Evolutionary conservation across 2,113 vertebrate genomes (phyloP).

Genomic region (Dicaeum eximium): DNA sequence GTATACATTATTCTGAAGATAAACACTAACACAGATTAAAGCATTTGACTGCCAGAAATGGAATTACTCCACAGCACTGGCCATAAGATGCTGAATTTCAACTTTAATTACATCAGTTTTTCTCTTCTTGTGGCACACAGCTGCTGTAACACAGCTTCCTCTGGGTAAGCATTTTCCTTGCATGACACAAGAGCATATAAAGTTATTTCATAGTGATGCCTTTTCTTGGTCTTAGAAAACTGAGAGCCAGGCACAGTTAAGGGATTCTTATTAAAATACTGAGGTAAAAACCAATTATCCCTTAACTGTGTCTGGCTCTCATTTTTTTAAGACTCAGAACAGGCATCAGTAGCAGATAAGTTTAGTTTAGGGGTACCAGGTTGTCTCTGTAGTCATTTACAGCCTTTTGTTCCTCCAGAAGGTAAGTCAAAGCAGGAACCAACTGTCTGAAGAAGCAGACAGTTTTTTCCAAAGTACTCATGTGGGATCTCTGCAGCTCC

Average conservation of each 20-base stretch:
- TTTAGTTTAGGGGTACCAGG: neutral
- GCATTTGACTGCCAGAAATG: neutral
- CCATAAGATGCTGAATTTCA: neutral
- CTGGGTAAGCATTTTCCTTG: neutral
- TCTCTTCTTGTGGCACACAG: neutral
- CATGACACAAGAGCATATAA: neutral
- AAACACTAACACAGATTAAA: neutral
- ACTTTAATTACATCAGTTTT: neutral
- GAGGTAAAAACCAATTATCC: neutral
- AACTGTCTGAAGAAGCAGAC: neutral
- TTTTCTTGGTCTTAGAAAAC: neutral
- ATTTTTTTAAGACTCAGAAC: neutral
- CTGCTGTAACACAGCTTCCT: neutral
- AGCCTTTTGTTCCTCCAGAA: neutral
- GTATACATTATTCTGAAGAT: neutral
- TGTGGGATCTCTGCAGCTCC: accelerated
- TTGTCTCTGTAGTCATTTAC: neutral
- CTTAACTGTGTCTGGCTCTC: accelerated
- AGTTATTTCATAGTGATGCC: neutral
- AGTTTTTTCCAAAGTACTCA: neutral
- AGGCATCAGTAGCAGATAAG: neutral
- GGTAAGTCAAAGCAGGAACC: neutral
- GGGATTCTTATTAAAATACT: neutral
- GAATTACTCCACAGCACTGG: neutral
- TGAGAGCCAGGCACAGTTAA: accelerated